phyloP scores from a whole-genome alignment of 1,140 invertebrate species.

The Lepidurus apus region DNA sequence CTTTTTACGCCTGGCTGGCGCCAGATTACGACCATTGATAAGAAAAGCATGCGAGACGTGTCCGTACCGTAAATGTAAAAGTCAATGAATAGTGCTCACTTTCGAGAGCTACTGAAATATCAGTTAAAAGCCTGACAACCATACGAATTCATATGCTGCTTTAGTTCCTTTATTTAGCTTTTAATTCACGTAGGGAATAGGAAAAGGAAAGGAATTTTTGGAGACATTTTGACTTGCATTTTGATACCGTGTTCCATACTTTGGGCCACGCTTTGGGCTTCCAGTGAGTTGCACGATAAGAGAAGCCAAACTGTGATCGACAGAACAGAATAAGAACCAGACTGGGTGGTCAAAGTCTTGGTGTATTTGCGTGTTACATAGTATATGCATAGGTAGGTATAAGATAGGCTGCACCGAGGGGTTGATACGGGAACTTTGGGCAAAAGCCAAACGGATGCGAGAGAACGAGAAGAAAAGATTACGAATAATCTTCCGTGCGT shows the following conservation, averaged over 20 bases:
- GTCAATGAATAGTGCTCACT: background rate
- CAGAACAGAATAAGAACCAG: background rate
- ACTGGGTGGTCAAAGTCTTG: background rate
- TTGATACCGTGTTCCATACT: background rate
- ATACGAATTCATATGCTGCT: background rate
- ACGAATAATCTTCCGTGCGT: background rate
- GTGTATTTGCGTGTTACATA: background rate
- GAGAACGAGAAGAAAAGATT: background rate
- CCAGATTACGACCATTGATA: slow-evolving; percentile 23
- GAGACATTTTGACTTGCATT: background rate
- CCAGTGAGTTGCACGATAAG: background rate
- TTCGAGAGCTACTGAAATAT: background rate
- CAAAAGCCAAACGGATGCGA: background rate
- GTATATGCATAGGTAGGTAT: background rate
- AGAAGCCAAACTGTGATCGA: background rate
- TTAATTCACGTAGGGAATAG: background rate
- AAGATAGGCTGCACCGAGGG: background rate
- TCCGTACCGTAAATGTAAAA: background rate
- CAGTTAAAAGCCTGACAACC: background rate
- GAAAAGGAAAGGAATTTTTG: background rate
- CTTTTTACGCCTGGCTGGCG: slow-evolving; percentile 11
- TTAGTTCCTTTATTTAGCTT: background rate
- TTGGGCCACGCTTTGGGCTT: background rate
- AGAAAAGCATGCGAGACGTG: background rate
- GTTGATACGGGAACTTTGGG: background rate